Evolutionary conservation across 2,113 vertebrate genomes (phyloP).

Genomic region (Eudorcas thomsonii): DNA sequence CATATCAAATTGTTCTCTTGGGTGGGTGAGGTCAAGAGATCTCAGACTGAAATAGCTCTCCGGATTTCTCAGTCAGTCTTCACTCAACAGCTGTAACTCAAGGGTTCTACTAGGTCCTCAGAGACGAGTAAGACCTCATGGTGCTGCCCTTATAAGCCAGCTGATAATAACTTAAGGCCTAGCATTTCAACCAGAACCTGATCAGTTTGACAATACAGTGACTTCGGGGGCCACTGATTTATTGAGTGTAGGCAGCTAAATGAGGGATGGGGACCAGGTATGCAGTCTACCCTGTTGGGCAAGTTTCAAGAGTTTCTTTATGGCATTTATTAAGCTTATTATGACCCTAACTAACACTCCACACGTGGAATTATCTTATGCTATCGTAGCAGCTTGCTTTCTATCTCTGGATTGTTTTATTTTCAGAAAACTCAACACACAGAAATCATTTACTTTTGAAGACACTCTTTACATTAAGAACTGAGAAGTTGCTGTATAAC

Average conservation of each 20-base stretch:
- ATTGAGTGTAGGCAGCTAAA: neutral
- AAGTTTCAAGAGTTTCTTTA: neutral
- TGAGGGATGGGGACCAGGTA: neutral
- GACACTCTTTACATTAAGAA: neutral
- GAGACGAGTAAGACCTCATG: neutral
- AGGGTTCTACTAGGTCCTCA: neutral
- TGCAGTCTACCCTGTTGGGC: neutral
- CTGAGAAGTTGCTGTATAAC: neutral
- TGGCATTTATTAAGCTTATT: neutral
- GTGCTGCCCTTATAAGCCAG: neutral
- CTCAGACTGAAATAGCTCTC: neutral
- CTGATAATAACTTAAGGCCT: neutral
- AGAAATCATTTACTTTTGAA: constrained; percentile 4
- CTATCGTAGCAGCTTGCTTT: neutral
- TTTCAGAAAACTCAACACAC: neutral
- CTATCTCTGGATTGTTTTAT: neutral
- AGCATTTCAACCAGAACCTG: neutral
- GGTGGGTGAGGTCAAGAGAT: neutral
- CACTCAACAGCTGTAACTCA: neutral
- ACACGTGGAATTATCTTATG: neutral
- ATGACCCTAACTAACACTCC: neutral
- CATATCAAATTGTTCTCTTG: neutral
- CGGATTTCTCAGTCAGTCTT: neutral
- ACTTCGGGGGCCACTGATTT: neutral
- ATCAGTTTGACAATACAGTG: neutral